Percentiles rank a stretch among this genome's conserved stretches.
Evolutionary conservation across 2,797 vertebrate genomes (phyloP).

Genomic region (Malacoctenus gilli): DNA sequence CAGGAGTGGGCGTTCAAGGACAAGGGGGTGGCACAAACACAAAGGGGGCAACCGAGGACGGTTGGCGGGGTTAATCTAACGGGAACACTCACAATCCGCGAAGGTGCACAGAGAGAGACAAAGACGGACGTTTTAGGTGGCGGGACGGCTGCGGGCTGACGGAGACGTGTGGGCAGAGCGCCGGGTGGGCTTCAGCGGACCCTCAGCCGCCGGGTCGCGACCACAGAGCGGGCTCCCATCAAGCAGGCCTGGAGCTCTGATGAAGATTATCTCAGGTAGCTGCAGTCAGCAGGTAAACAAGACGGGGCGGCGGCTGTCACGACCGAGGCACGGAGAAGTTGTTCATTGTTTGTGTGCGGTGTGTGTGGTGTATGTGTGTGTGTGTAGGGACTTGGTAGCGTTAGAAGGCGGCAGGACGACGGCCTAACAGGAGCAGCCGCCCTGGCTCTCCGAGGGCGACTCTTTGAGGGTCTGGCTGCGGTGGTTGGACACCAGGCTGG

Average conservation of each 20-base stretch:
- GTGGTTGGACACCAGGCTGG: conserved; percentile 71
- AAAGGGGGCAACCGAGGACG: conserved; percentile 11
- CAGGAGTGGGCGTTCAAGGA: not conserved
- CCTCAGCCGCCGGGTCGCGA: too few species aligned
- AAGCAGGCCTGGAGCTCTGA: conserved; percentile 17
- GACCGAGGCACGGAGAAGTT: conserved; percentile 50
- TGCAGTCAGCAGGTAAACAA: conserved; percentile 5
- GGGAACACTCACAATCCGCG: not conserved
- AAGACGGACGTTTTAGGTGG: too few species aligned
- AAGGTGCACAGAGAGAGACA: conserved; percentile 18
- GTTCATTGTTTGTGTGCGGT: conserved; percentile 28
- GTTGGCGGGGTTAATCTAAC: conserved; percentile 14
- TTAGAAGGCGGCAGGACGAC: not conserved
- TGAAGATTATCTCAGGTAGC: conserved; percentile 31
- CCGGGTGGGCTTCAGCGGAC: too few species aligned
- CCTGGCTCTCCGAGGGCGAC: conserved; percentile 65
- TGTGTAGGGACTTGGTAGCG: conserved; percentile 3
- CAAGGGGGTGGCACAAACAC: conserved; percentile 3
- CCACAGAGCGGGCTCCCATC: too few species aligned
- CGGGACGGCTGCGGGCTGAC: not conserved
- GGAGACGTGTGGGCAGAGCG: not conserved
- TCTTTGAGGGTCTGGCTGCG: conserved; percentile 78
- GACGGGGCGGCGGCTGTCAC: conserved; percentile 25
- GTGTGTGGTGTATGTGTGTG: conserved; percentile 23
- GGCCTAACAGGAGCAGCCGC: conserved; percentile 84